Percentiles rank a stretch among this genome's conserved stretches.
Evolutionary conservation across 1,140 invertebrate species (phyloP).

Genomic region (Apis cerana): DNA sequence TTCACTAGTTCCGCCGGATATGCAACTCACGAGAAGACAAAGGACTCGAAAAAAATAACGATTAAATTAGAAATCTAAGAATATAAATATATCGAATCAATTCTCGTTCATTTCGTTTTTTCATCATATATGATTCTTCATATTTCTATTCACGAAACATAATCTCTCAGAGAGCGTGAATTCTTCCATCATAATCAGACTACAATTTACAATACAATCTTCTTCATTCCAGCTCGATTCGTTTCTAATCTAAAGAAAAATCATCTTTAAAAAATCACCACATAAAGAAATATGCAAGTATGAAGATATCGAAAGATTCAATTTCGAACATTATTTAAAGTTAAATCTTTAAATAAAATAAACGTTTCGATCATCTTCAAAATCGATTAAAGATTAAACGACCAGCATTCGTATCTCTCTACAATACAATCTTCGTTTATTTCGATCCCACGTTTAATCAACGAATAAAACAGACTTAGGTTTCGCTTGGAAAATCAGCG

Average conservation of each 20-base stretch:
- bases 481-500: neutral
- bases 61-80: neutral
- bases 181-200: slow-evolving; percentile 1
- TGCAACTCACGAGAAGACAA: neutral
- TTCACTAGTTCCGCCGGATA: slow-evolving; percentile 44
- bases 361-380: too few species aligned
- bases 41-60: slow-evolving; percentile 22
- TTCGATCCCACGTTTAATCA: too few species aligned
- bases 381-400: too few species aligned
- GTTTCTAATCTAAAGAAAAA: neutral
- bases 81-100: neutral
- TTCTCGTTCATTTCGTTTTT: too few species aligned
- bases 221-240: neutral
- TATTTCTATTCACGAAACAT: neutral
- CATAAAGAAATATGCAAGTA: neutral
- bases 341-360: too few species aligned
- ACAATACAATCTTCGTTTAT: too few species aligned
- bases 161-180: neutral
- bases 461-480: too few species aligned
- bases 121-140: neutral
- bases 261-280: neutral
- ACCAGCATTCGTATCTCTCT: too few species aligned
- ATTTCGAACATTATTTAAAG: too few species aligned
- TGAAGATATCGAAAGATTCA: neutral
- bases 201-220: neutral